phyloP scores from a whole-genome alignment of 2,113 vertebrate genomes.

The Spea multiplicata region DNA sequence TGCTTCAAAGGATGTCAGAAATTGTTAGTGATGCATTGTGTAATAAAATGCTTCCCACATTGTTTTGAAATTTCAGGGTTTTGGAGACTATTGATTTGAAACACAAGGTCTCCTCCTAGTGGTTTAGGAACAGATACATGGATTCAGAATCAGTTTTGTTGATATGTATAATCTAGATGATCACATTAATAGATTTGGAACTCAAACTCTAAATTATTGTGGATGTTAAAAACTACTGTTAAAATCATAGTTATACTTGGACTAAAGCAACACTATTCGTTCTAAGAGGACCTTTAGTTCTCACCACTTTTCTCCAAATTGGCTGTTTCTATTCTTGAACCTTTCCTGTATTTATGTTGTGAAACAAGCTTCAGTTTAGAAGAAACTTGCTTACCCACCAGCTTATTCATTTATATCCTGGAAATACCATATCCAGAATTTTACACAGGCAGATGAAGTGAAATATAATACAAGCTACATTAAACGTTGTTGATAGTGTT shows the following conservation, averaged over 20 bases:
- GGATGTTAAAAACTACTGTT: too few relatives aligned
- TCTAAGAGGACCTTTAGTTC: too few relatives aligned
- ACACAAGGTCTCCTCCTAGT: constrained; percentile 41
- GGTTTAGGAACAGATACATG: neutral
- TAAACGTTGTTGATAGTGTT: too few relatives aligned
- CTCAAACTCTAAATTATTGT: too few relatives aligned
- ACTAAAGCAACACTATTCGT: too few relatives aligned
- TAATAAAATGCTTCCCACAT: constrained; percentile 28
- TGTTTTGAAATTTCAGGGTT: constrained; percentile 2
- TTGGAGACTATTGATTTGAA: neutral
- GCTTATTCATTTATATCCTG: constrained; percentile 15
- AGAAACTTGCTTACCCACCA: neutral
- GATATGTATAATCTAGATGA: neutral
- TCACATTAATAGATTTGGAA: too few relatives aligned
- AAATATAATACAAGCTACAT: constrained; percentile 20
- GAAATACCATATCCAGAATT: neutral
- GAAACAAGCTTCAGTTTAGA: too few relatives aligned
- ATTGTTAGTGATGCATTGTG: constrained; percentile 48
- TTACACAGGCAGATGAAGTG: constrained; percentile 10
- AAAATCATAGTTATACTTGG: too few relatives aligned
- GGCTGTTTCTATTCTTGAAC: too few relatives aligned
- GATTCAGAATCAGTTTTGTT: neutral
- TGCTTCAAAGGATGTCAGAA: constrained; percentile 43
- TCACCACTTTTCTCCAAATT: too few relatives aligned
- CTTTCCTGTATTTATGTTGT: too few relatives aligned